Conservation (phyloP, 2,888 invertebrate species). For the Eurois occulta region DNA sequence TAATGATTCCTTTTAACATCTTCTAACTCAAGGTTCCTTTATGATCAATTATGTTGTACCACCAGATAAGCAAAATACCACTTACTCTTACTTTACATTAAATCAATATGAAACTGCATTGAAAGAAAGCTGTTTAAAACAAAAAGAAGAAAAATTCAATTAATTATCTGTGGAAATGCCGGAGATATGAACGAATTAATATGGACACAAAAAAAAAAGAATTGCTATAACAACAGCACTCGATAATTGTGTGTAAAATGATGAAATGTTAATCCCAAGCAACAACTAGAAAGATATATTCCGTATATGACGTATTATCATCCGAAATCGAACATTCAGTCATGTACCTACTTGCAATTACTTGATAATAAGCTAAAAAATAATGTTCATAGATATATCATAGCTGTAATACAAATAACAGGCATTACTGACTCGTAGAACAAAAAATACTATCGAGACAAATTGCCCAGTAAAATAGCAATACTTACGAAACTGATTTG, state of each 20-base stretch:
- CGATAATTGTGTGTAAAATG: neutral
- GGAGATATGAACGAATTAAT: neutral
- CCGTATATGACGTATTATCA: constrained; percentile 1
- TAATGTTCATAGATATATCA: constrained; percentile 14
- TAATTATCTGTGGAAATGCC: neutral
- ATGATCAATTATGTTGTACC: neutral
- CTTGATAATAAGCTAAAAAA: constrained; percentile 25
- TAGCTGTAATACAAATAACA: constrained; percentile 40
- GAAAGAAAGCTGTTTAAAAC: neutral
- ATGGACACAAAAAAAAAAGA: neutral
- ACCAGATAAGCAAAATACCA: neutral
- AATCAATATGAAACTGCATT: neutral
- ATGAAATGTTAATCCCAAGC: neutral
- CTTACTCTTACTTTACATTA: neutral
- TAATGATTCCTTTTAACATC: neutral
- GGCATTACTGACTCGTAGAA: constrained; percentile 27
- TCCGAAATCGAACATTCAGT: constrained; percentile 18
- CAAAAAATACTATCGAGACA: constrained; percentile 38
- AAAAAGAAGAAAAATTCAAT: neutral
- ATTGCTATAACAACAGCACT: no score
- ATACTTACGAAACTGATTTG: constrained; percentile 36
- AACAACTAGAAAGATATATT: neutral
- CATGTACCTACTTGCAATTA: constrained; percentile 27
- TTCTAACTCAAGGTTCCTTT: neutral
- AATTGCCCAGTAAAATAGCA: constrained; percentile 40